These are phyloP conservation scores for Oryzaephilus surinamensis DNA, from an alignment of 1,140 invertebrate genomes.

Conservation along the genomic window DNA sequence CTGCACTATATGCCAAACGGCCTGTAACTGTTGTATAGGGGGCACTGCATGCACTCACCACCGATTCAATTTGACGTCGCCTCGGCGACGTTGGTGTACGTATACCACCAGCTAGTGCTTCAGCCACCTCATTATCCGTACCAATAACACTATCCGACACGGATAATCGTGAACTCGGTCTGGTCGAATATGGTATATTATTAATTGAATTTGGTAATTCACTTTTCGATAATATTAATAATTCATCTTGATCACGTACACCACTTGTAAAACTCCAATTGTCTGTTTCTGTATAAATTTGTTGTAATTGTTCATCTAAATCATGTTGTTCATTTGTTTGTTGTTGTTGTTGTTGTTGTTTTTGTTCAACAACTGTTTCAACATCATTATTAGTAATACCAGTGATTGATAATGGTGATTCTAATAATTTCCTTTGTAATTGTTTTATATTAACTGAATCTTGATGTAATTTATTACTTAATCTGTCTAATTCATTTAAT, in stretches of 20 bases:
- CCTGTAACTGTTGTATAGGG: conserved; percentile 48
- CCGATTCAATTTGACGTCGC: conserved; percentile 41
- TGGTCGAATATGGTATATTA: conserved; percentile 34
- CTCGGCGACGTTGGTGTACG: conserved; percentile 42
- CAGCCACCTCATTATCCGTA: conserved; percentile 44
- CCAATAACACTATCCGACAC: conserved; percentile 39
- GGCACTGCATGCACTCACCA: conserved; percentile 40
- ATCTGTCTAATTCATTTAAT: conserved; percentile 63
- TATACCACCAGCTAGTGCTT: conserved; percentile 37
- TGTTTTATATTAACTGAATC: conserved; percentile 69
- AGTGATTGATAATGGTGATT: conserved; percentile 37
- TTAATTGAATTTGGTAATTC: conserved; percentile 27
- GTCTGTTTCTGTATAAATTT: conserved; percentile 55
- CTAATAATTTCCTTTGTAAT: conserved; percentile 55
- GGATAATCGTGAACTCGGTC: conserved; percentile 48
- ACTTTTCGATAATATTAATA: conserved; percentile 38
- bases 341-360: conserved; percentile 48
- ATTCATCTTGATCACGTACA: conserved; percentile 45
- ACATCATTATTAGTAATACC: conserved; percentile 40
- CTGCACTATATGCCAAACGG: conserved; percentile 46
- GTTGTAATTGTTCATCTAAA: conserved; percentile 59
- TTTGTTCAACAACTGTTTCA: conserved; percentile 36
- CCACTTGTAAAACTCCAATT: conserved; percentile 62
- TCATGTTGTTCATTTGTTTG: no score
- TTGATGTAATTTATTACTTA: conserved; percentile 64